Evolutionary conservation across 2,113 vertebrate species (phyloP).

Genomic region (Trochalopteron elliotii): DNA sequence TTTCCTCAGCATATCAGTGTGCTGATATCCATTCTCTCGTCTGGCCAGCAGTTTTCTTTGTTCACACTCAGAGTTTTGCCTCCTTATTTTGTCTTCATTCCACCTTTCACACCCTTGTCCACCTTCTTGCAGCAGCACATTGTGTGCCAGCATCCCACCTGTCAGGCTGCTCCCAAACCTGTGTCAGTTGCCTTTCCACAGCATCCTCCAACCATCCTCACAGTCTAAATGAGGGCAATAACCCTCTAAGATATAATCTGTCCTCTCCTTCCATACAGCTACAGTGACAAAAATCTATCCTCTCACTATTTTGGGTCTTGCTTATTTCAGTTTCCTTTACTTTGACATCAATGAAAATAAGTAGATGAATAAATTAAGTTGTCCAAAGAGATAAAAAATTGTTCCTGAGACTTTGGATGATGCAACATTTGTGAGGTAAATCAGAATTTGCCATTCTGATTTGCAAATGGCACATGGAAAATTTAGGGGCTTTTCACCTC

Average conservation of each 20-base stretch:
- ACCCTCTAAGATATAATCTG: neutral
- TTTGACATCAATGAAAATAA: neutral
- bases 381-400: neutral
- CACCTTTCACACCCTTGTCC: neutral
- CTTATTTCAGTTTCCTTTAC: neutral
- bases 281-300: neutral
- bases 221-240: neutral
- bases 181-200: neutral
- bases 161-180: neutral
- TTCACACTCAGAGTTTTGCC: neutral
- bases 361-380: neutral
- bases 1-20: neutral
- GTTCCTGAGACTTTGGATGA: neutral
- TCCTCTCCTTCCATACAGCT: neutral
- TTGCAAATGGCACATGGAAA: neutral
- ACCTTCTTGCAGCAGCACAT: neutral
- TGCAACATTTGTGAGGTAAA: neutral
- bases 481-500: neutral
- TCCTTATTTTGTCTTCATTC: neutral
- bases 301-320: neutral
- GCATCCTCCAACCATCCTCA: neutral
- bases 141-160: fast-evolving
- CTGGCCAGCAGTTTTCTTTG: neutral
- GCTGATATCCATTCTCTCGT: neutral
- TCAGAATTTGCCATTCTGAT: neutral